phyloP scores from a whole-genome alignment of 1,140 invertebrate genomes.

The Micrasema minimum region DNA sequence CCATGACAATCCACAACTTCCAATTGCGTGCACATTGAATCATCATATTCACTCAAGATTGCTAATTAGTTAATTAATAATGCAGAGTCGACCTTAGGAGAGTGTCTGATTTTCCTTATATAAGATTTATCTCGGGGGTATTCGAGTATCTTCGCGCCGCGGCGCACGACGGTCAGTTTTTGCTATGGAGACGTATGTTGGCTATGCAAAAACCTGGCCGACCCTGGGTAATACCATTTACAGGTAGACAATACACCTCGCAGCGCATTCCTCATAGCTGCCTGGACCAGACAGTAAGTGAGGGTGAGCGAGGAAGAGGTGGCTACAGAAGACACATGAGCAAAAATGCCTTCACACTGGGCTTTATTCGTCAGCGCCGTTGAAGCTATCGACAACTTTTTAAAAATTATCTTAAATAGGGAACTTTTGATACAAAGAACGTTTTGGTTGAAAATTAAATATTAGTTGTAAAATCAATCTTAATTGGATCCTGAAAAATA shows the following conservation, averaged over 20 bases:
- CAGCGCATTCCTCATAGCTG: constrained; percentile 16
- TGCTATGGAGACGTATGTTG: too few species aligned
- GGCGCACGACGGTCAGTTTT: too few species aligned
- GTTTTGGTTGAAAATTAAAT: too few species aligned
- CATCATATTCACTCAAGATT: too few species aligned
- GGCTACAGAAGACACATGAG: not conserved
- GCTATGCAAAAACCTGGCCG: constrained; percentile 2
- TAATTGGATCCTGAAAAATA: too few species aligned
- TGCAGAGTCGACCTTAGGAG: not conserved
- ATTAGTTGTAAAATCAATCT: too few species aligned
- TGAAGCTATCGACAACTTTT: not conserved
- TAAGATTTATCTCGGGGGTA: not conserved
- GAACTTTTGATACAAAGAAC: too few species aligned
- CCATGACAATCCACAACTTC: too few species aligned
- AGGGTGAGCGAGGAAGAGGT: not conserved
- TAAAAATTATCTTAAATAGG: too few species aligned
- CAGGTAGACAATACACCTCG: constrained; percentile 28
- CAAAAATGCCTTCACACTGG: constrained; percentile 6
- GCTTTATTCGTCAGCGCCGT: not conserved
- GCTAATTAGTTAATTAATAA: too few species aligned
- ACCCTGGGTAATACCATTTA: constrained; percentile 21
- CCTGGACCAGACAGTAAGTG: not conserved
- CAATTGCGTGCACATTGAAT: too few species aligned
- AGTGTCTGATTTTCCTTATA: constrained; percentile 19
- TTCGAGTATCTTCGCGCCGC: constrained; percentile 5